Evolutionary conservation across 2,888 invertebrate genomes (phyloP), one percentile per base, ranked within the genome.

Genomic region (Patella ulyssiponensis): DNA sequence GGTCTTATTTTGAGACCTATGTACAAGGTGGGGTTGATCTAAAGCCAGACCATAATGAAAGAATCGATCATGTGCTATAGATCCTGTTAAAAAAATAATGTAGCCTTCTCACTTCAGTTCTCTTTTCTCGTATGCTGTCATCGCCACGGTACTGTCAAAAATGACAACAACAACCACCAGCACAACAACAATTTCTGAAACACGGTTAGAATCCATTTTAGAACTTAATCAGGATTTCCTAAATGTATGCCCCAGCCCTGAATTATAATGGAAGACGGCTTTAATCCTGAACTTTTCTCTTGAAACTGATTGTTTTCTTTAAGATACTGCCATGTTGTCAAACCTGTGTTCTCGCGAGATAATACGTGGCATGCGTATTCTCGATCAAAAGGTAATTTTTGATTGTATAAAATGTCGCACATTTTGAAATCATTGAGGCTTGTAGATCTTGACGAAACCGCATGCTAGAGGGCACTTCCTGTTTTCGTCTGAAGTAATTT

Each of bases 1-100:
- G 9, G 44, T 44, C 44, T 44, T 44, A 44, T 9, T 44, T 44
- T 44, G 44, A 44, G 44, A 9, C 44, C 7, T 44, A 44, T 44
- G 9, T 84, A 71, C 88, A 88, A 23, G 88, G 88, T 9, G 88
- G 88, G 20, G 87, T 88, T 83, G 79, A 78, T 88, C 87, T 51
- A 91, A 79, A 23, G 89, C 91, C 52, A 91, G 81, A 3, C 91
- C 91, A 80, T 91, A 91, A 79, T 91, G 91, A 83, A 86, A 88
- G 82, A 86, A 91, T 75, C 89, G 85, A 56, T 88, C 87, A 9
- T 83, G 77, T 23, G 84, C 76, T 20, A 87, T 76, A 58, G 11
- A 90, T 90, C 27, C 3, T 27, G 27, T 27, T 27, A 44, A 9
- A 44, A 9, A 44, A 44, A 44, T 44, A 44, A 0, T 77, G 3